Evolutionary conservation across 1,140 invertebrate genomes (phyloP).

Genomic region (Drosophila simulans): DNA sequence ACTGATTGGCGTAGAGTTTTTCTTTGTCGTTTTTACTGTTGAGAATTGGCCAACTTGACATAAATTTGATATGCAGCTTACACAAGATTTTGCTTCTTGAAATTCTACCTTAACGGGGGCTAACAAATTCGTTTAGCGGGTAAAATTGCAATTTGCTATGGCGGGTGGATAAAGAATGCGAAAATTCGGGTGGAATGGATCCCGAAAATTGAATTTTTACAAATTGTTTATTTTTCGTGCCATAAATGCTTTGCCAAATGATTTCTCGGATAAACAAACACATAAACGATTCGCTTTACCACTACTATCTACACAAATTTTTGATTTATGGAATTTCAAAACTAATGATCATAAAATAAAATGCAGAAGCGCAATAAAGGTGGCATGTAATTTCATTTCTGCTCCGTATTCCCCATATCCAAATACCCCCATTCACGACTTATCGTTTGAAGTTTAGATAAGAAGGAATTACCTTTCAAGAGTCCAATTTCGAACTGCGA

Average conservation of each 20-base stretch:
- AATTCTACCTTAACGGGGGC: slow-evolving; percentile 32
- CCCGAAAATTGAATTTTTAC: slow-evolving; percentile 5
- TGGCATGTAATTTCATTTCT: neutral
- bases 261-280: slow-evolving; percentile 22
- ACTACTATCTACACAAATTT: slow-evolving; percentile 12
- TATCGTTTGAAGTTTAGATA: slow-evolving; percentile 15
- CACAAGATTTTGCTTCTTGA: slow-evolving; percentile 19
- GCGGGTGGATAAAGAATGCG: slow-evolving; percentile 1
- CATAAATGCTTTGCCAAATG: slow-evolving; percentile 19
- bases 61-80: slow-evolving; percentile 74
- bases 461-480: slow-evolving; percentile 5
- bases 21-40: slow-evolving; percentile 25
- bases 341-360: slow-evolving; percentile 4
- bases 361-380: no score
- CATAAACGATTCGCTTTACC: slow-evolving; percentile 16
- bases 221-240: slow-evolving; percentile 30
- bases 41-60: slow-evolving; percentile 55
- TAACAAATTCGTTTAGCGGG: slow-evolving; percentile 8
- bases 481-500: slow-evolving; percentile 18
- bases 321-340: slow-evolving; percentile 9
- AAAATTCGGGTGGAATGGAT: neutral
- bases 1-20: slow-evolving; percentile 15
- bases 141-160: slow-evolving; percentile 17
- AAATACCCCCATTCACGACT: neutral
- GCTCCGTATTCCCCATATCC: neutral